Conservation (phyloP, 2,113 vertebrate genomes). For the Bombycilla garrulus region DNA sequence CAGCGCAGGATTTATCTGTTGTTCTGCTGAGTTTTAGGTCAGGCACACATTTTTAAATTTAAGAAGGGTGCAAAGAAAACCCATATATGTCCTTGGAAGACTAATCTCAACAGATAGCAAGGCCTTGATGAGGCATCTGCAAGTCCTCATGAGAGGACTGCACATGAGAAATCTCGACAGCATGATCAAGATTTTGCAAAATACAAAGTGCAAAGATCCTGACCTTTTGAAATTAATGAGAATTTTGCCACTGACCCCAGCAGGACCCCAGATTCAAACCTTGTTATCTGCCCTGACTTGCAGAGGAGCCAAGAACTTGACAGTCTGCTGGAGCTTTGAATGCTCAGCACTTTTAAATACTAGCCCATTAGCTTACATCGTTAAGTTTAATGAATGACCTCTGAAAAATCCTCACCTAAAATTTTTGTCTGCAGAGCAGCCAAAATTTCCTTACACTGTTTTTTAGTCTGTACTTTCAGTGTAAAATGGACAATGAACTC, state of each 20-base stretch:
- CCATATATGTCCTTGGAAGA: background rate
- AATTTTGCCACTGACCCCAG: background rate
- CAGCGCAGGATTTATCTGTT: background rate
- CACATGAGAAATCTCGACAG: background rate
- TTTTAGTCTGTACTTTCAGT: background rate
- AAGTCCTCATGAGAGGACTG: background rate
- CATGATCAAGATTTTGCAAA: background rate
- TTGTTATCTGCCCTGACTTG: background rate
- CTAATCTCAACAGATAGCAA: background rate
- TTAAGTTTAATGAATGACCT: background rate
- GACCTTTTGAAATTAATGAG: background rate
- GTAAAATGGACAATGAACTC: background rate
- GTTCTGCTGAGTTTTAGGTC: constrained; percentile 5
- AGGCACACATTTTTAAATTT: background rate
- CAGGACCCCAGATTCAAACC: background rate
- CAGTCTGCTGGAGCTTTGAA: background rate
- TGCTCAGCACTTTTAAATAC: background rate
- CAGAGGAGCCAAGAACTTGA: background rate
- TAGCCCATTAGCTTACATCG: background rate
- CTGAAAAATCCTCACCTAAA: background rate
- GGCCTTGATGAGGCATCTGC: background rate
- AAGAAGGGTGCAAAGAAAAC: background rate
- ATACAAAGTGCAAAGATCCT: background rate
- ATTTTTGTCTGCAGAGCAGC: background rate
- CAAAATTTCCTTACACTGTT: background rate